Base-by-base conservation (phyloP, 2,888 invertebrate genomes). In the Eupeodes luniger region DNA sequence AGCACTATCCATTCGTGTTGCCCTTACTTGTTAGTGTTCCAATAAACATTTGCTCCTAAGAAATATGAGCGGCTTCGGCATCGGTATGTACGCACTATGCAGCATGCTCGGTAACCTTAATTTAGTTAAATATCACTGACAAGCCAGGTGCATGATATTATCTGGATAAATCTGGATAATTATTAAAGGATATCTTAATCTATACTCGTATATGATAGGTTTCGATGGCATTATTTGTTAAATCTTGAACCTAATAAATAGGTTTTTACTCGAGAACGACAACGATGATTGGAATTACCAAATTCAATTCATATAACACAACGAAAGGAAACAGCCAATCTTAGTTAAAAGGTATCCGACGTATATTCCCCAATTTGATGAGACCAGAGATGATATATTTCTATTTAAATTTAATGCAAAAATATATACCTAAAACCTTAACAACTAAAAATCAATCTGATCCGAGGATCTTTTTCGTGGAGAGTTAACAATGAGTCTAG, bases 101-200 rank as follows among this genome's bases (percentile, higher is more conserved):
- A 16, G 16, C 66, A 66, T 49, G 66, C 47, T 27, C 12, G 19
- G 47, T 19, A 27, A 27, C 5, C 14, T 14, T 69, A 59, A 77
- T 77, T 47, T 77, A 36, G 57, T 67, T 67, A 49, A 49, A 36
- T 19, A 78, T 19, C 14, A 36, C 36, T 49, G 49, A 51, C 69
- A 78, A 40, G 16, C 14, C 67, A 47, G 66, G 40, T 62, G 16
- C 40, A 62, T 11, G 62, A 14, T 62, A 77, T 66, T 27, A 53
- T 40, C 40, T 76, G 16, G 40, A 40, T 51, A 36, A 53, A 75
- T 76, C 66, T 27, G 57, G n/a, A 53, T 77, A 57, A 66, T 67
- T 34, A 66, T 57, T 76, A 66, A 51, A 27, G 44, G 66, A 76
- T 55, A 66, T 57, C 47, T 27, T n/a, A 49, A 49, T 49, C 11